Evolutionary conservation across 2,797 vertebrate species (phyloP), one percentile per base, ranked within the genome.

Genomic region (Chaunax sp.): DNA sequence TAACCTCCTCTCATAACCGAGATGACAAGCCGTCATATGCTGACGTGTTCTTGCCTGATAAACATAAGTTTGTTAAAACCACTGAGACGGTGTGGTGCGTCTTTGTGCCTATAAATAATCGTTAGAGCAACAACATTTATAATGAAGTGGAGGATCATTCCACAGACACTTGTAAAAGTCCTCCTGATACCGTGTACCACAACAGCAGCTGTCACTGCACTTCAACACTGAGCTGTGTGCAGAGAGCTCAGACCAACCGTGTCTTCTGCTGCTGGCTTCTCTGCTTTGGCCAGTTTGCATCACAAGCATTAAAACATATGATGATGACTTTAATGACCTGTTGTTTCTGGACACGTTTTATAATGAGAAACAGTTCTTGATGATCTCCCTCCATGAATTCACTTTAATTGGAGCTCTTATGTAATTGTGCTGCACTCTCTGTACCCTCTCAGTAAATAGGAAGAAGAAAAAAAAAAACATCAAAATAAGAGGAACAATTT

Each of bases 291-390:
- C 23, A 20, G 14, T 23, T 37, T 50, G 28, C 13, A 43, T 45
- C 20, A 46, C 6, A 35, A 11, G 11, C 18, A 37, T 22, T n/a
- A 2, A 44, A 52, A 10, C 11, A 38, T 64, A 38, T 30, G 20
- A 58, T 38, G 28, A 52, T 51, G 10, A 55, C 18, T 6, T 13
- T 5, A 19, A 12, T 6, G 14, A 20, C 6, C 26, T 37, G 13
- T 43, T 63, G 26, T 33, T 70, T 7, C 18, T 56, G 51, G 43
- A 30, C 28, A 30, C 5, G 28, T 30, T 30, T 30, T 30, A 4
- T 28, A 66, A 47, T 12, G 28, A 10, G 18, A 45, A 59, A 26
- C 22, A 35, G 51, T 25, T 44, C 47, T 52, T 50, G 25, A 56
- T 30, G 10, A 41, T 11, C 16, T 35, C 8, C 28, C 13, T 52